Evolutionary conservation across 2,113 vertebrate species (phyloP).

Genomic region (Bos taurus): DNA sequence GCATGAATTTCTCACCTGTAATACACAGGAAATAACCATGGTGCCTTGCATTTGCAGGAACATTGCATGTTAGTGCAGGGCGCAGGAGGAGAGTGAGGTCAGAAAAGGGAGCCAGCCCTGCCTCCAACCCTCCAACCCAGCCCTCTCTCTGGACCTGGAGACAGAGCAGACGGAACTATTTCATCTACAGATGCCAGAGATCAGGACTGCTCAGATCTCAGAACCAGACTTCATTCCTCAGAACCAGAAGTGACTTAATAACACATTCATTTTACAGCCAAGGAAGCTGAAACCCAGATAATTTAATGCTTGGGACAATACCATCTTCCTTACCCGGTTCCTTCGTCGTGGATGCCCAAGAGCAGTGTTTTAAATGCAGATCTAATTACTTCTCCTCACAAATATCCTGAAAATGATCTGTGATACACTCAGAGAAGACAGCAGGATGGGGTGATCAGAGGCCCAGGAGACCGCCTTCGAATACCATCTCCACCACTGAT

Average conservation of each 20-base stretch:
- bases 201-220: background rate
- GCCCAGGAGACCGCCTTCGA: background rate
- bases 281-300: background rate
- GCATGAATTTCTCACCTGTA: background rate
- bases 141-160: background rate
- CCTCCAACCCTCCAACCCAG: background rate
- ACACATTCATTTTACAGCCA: background rate
- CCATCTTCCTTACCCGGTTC: background rate
- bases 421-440: background rate
- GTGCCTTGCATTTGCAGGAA: background rate
- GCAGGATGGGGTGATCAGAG: background rate
- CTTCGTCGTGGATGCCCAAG: background rate
- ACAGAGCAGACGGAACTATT: background rate
- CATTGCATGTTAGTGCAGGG: accelerated
- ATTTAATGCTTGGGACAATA: background rate
- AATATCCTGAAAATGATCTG: background rate
- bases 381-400: background rate
- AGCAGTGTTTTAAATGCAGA: background rate
- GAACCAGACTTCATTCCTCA: background rate
- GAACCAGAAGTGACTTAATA: background rate
- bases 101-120: background rate
- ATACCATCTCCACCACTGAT: background rate
- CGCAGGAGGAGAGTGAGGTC: accelerated
- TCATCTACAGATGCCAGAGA: background rate
- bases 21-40: accelerated